Evolutionary conservation across 1,140 invertebrate genomes (phyloP), one percentile per base, ranked within the genome.

Genomic region (Drosophila parabipectinata): DNA sequence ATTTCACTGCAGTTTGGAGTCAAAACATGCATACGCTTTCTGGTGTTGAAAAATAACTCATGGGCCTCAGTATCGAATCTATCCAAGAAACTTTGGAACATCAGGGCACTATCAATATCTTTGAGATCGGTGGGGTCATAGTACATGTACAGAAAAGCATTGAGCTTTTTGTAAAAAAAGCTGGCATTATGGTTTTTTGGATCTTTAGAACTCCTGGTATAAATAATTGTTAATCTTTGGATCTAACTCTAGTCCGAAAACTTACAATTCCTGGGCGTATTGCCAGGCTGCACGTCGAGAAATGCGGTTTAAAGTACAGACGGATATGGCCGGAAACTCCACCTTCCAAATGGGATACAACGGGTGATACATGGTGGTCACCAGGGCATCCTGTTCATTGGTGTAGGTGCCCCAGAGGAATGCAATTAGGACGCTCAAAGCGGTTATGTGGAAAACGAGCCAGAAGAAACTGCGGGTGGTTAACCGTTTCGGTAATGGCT

Each of bases 241-340:
- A 1, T 7, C 2, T 12, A 10, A 7, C 4, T 0, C n/a, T 3
- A 3, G 8, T 0, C 4, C 6, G 14, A 0, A 0, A n/a, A 83
- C 87, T 77, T 78, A 94, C 94, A 94, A 79, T 60, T 92, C 72
- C 15, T 90, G 85, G 3, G 94, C 93, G 28, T 94, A 91, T 44
- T 85, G 75, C 18, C 69, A 80, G 4, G 92, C 92, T 24, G 92
- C 93, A 9, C 73, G 81, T 37, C 90, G 92, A 59, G 93, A 93
- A 7, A 95, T 94, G 53, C 94, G 93, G 85, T 94, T 95, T 57
- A 93, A 92, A 9, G 92, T 92, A 74, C 94, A 95, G 15, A 95
- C 92, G 1, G 93, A 93, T 3, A 95, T 90, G 3, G 93, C 93
- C 0, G 94, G 94, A 71, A 94, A 94, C 50, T 93, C 92, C 8